phyloP scores from a whole-genome alignment of 2,797 vertebrate genomes.

The Sebastes iracundus region DNA sequence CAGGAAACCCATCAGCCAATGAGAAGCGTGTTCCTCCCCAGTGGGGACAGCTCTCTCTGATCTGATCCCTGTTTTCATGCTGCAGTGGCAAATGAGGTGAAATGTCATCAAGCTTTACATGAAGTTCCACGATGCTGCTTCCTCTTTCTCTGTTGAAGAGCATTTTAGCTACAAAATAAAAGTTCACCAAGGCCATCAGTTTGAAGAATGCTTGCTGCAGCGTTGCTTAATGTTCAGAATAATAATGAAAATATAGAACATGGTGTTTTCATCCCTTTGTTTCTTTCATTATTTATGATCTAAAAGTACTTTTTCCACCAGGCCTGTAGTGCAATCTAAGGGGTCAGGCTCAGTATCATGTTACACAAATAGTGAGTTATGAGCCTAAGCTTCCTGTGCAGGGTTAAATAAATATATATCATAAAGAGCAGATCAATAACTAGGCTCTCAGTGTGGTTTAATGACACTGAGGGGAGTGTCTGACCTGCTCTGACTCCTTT shows the following conservation, averaged over 20 bases:
- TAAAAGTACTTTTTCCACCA: background rate
- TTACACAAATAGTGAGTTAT: background rate
- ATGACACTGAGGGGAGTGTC: background rate
- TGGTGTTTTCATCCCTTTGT: background rate
- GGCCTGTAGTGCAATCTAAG: background rate
- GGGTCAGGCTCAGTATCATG: background rate
- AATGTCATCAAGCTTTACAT: background rate
- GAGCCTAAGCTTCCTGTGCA: background rate
- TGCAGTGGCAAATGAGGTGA: constrained; percentile 25
- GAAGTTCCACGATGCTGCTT: background rate
- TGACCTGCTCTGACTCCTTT: background rate
- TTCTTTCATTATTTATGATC: background rate
- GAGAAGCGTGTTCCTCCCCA: background rate
- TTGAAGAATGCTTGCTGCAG: background rate
- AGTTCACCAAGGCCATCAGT: background rate
- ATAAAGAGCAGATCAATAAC: background rate
- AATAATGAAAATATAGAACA: background rate
- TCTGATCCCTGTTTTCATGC: constrained; percentile 50
- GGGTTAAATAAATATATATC: background rate
- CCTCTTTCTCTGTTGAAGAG: background rate
- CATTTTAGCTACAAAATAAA: constrained; percentile 21
- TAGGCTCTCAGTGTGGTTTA: background rate
- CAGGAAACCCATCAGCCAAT: constrained; percentile 4
- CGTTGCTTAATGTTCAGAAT: background rate
- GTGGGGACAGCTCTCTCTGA: background rate